Base-by-base conservation (phyloP, 2,888 invertebrate species). In the Zygothrica quintamaculata region DNA sequence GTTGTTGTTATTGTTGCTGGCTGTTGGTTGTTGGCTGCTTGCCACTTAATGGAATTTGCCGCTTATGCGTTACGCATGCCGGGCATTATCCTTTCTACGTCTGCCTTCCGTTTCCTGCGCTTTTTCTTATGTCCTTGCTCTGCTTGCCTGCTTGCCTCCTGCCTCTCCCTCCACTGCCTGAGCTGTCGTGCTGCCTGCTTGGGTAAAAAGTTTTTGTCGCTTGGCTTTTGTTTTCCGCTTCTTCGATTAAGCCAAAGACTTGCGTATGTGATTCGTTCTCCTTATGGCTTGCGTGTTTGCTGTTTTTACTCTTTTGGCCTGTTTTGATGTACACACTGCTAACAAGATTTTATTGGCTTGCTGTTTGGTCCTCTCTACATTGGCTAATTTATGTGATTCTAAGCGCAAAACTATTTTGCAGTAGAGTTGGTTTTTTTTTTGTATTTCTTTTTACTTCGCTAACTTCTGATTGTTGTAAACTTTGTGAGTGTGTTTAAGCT, bases 61-160 rank as follows among this genome's bases (percentile, higher is more conserved):
- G 82, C 88, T 82, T 82, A 82, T 87, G 84, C 86, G 81, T 82
- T 85, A 82, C 87, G 81, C 87, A 82, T 82, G 87, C 73, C 76
- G 70, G 76, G 82, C 88, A 82, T 82, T 82, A 82, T 87, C 88
- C 88, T 73, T 81, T 82, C 65, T 65, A 48, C 59, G 69, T 57
- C 67, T 61, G 67, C 65, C 62, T 55, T 64, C 71, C 71, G 73
- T 58, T 82, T 87, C 79, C 73, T 69, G 52, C 13, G 13, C 7
- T 31, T 40, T 16, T 33, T n/a, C 31, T 25, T 18, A n/a, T n/a
- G n/a, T n/a, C n/a, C n/a, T n/a, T n/a, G n/a, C 18, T 22, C 18
- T 5, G 18, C 18, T 22, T 5, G 18, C 18, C 18, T n/a, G n/a
- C n/a, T 22, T 5, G 5, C 18, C 18, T 42, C 25, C 16, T 53